Base-by-base conservation (phyloP, 2,113 vertebrate species). In the Azemiops feae region DNA sequence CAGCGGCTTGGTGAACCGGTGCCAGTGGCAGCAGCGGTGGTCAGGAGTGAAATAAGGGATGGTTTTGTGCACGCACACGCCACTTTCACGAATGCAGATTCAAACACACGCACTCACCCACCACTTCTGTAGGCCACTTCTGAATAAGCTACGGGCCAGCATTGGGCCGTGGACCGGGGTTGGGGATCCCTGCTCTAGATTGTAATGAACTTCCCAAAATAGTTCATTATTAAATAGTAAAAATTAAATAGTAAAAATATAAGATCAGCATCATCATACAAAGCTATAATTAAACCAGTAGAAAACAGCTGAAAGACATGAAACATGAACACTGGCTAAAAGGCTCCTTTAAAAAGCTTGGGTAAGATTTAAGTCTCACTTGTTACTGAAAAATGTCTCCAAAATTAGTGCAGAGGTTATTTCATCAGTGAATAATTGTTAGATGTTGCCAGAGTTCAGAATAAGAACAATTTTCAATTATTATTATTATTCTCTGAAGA, bases 21-120 rank as follows among this genome's bases (percentile, higher is more conserved):
- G 14, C 30, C 30, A 16, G 30, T 0, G 14, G 64, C 16, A n/a
- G 30, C 14, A 34, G 12, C 0, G 5, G 30, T 1, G 1, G 12
- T 69, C 16, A 0, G 5, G 5, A 50, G 14, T 6, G 64, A n/a
- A n/a, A 34, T 12, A 12, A 3, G 64, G 5, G 34, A 69, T 2
- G n/a, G 30, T 34, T 69, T 69, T 69, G 64, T 0, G 4, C 16
- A 14, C 27, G 5, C 27, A 64, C 12, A 11, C 0, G 10, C 1
- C 27, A 30, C 1, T 64, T 64, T 30, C 27, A n/a, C 60, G n/a
- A 64, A 64, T n/a, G 11, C 27, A 60, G 10, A 11, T 60, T 60
- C 57, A 60, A 7, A 2, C 58, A 64, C 4, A 64, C 0, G 0
- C 4, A 14, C 30, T 34, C 14, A 3, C 1, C 30, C 30, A 69